Base-by-base conservation (phyloP, 2,797 vertebrate species). In the Rhinichthys osculus region DNA sequence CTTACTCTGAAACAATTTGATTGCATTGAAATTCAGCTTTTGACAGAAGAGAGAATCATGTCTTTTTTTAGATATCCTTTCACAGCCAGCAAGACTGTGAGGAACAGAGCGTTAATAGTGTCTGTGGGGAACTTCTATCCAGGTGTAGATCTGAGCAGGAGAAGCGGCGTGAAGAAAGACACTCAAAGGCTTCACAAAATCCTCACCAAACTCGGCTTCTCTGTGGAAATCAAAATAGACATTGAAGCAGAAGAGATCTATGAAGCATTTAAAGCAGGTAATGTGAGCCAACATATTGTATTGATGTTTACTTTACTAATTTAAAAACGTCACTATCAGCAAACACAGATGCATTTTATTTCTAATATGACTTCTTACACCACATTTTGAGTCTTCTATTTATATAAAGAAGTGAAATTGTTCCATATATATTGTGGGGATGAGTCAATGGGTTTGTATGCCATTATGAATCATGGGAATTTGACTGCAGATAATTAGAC, bases 121-220 rank as follows among this genome's bases (percentile, higher is more conserved):
- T 94, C 93, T 0, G 92, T 95, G 80, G 85, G 21, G 1, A 4
- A 72, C 3, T 95, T 93, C 64, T 50, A 91, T 50, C 50, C 11
- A 1, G 91, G 76, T 11, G 88, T 89, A 7, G 9, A 0, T 0
- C 87, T 88, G 57, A 0, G 0, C 0, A 47, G 1, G 0, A 91
- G 95, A 5, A 78, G 33, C 0, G 93, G 89, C 3, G 94, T 93
- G 1, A 11, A 16, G 7, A 78, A 1, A 10, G 96, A 97, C 83
- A 82, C 85, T 0, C 91, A 91, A 67, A 90, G 81, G 5, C 94
- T 97, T 21, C 95, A 94, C 85, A 42, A n/a, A 0, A 80, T 80
- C 0, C 94, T 97, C 38, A 93, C 78, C 2, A 87, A 73, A 0
- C 93, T 95, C 85, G 93, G 93, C 74, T 96, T 95, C 82, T 30